Percentiles rank a stretch among this genome's conserved stretches.
These are phyloP conservation scores for Scaptomyza pallida DNA, from an alignment of 1,140 invertebrate genomes.

Conservation along the genomic window DNA sequence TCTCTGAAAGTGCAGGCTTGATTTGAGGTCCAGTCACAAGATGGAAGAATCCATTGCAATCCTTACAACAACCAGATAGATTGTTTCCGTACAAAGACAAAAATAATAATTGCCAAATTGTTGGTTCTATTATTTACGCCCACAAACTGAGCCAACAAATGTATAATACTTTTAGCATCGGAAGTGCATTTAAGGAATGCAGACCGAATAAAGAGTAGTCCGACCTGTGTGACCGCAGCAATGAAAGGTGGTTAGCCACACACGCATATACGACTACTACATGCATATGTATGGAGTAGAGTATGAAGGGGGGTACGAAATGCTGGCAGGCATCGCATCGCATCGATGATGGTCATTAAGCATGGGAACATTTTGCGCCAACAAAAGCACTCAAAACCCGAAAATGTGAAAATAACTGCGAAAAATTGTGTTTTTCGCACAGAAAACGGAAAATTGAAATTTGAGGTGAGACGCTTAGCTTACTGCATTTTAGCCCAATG, in stretches of 20 bases:
- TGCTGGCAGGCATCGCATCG: background rate
- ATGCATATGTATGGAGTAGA: background rate
- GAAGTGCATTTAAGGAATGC: conserved; percentile 18
- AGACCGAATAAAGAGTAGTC: conserved; percentile 30
- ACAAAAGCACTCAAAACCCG: conserved; percentile 24
- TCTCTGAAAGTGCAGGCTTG: background rate
- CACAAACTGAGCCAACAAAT: conserved; percentile 13
- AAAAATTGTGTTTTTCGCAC: conserved; percentile 45
- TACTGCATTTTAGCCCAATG: background rate
- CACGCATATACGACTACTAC: conserved; percentile 11
- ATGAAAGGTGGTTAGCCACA: conserved; percentile 63
- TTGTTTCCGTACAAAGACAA: background rate
- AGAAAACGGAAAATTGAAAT: conserved; percentile 49
- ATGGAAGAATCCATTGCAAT: too few species aligned
- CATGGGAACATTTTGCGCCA: conserved; percentile 29
- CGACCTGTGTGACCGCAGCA: conserved; percentile 52
- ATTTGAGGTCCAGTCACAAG: background rate
- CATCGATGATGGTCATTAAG: conserved; percentile 40
- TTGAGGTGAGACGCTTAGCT: conserved; percentile 45
- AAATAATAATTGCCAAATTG: background rate
- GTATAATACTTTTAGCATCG: conserved; percentile 11
- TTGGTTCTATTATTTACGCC: background rate
- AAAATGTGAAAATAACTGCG: conserved; percentile 40
- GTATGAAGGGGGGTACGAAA: background rate
- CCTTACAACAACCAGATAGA: background rate